phyloP scores from a whole-genome alignment of 2,113 vertebrate species.

The Xerus inauris region DNA sequence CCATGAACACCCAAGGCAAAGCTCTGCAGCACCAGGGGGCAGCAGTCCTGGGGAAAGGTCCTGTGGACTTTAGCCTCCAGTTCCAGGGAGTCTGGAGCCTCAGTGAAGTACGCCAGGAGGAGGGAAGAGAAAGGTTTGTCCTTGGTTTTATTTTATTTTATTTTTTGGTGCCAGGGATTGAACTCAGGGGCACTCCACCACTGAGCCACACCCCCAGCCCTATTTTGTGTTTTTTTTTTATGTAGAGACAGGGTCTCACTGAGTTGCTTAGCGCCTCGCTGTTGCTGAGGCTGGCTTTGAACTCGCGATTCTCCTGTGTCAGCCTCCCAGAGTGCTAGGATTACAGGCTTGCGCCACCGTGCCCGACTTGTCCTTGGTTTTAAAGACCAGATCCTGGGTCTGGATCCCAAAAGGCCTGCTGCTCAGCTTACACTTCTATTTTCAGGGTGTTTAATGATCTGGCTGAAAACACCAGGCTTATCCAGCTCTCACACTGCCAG shows the following conservation, averaged over 20 bases:
- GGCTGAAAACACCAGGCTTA: conserved; percentile 35
- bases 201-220: too few relatives aligned
- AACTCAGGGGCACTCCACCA: too few relatives aligned
- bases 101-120: neutral
- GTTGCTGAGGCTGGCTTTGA: too few relatives aligned
- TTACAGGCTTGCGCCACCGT: too few relatives aligned
- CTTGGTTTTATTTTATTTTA: too few relatives aligned
- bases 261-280: too few relatives aligned
- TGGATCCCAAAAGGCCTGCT: neutral
- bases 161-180: too few relatives aligned
- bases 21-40: neutral
- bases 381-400: neutral
- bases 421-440: neutral
- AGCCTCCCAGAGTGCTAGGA: too few relatives aligned
- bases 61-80: neutral
- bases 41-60: neutral
- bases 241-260: too few relatives aligned
- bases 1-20: neutral
- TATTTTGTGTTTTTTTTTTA: too few relatives aligned
- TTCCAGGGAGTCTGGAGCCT: neutral
- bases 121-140: neutral
- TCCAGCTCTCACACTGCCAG: neutral
- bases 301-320: too few relatives aligned
- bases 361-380: too few relatives aligned
- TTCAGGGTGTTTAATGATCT: neutral